Evolutionary conservation across 2,113 vertebrate genomes (phyloP).

Genomic region (Oncorhynchus kisutch): DNA sequence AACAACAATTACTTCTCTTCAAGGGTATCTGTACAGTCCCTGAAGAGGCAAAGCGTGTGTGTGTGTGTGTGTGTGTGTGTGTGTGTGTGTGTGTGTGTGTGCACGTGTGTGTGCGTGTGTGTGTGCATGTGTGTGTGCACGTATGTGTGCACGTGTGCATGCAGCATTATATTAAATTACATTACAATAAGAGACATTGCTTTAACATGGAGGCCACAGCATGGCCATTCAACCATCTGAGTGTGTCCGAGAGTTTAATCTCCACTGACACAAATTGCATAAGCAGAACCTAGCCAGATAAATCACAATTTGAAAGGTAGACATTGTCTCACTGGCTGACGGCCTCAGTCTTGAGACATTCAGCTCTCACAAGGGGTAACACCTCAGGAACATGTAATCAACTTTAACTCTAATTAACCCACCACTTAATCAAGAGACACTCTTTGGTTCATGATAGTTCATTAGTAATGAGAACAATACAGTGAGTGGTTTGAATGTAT

Average conservation of each 20-base stretch:
- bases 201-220: too few relatives aligned
- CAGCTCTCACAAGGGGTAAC: neutral
- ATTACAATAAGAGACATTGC: too few relatives aligned
- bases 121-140: neutral
- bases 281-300: neutral
- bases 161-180: too few relatives aligned
- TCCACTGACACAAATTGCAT: neutral
- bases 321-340: neutral
- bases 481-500: slow-evolving; percentile 20
- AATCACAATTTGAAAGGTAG: neutral
- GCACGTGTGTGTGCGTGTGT: neutral
- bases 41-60: too few relatives aligned
- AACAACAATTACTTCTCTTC: too few relatives aligned
- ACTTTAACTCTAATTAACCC: slow-evolving; percentile 33
- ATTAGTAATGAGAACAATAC: slow-evolving; percentile 15
- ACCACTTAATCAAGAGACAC: slow-evolving; percentile 26
- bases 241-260: neutral
- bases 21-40: too few relatives aligned
- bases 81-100: neutral
- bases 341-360: neutral
- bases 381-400: slow-evolving; percentile 23
- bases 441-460: slow-evolving; percentile 22
- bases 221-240: too few relatives aligned
- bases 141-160: too few relatives aligned
- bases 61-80: neutral